phyloP scores from a whole-genome alignment of 2,888 invertebrate genomes.

The Unio pictorum region DNA sequence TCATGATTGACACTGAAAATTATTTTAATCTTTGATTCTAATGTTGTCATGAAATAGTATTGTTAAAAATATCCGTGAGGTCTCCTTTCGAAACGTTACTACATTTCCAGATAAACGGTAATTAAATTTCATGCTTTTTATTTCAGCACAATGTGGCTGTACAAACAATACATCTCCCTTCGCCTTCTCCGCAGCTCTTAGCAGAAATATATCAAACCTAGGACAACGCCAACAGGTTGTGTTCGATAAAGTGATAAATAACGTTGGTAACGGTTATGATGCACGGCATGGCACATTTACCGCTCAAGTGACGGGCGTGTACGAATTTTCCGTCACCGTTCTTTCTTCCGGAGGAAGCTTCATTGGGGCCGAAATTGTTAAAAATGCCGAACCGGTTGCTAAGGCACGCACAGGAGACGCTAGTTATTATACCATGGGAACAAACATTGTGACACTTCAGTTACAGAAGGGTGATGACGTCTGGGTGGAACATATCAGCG shows the following conservation, averaged over 20 bases:
- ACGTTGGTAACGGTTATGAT: constrained; percentile 28
- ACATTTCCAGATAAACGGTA: too few relatives aligned
- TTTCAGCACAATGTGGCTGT: constrained; percentile 28
- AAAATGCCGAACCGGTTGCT: constrained; percentile 14
- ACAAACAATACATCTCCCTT: constrained; percentile 17
- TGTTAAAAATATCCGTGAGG: too few relatives aligned
- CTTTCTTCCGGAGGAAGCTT: constrained; percentile 15
- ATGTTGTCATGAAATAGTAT: too few relatives aligned
- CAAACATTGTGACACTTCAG: constrained; percentile 23
- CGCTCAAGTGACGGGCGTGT: constrained; percentile 26
- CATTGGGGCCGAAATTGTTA: constrained; percentile 24
- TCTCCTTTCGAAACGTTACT: too few relatives aligned
- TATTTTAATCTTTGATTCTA: too few relatives aligned
- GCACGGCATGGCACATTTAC: constrained; percentile 29
- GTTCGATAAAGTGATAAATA: constrained; percentile 21
- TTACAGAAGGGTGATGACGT: constrained; percentile 28
- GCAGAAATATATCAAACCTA: constrained; percentile 11
- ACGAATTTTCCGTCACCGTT: constrained; percentile 25
- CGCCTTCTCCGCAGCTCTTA: constrained; percentile 26
- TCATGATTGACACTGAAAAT: too few relatives aligned
- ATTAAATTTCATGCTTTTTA: neutral
- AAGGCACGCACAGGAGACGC: constrained; percentile 21
- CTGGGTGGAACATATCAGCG: constrained; percentile 21
- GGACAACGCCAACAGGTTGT: constrained; percentile 25
- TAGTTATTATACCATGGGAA: constrained; percentile 33